Base-by-base conservation (phyloP, 1,140 invertebrate species). In the Conopomorpha cramerella region DNA sequence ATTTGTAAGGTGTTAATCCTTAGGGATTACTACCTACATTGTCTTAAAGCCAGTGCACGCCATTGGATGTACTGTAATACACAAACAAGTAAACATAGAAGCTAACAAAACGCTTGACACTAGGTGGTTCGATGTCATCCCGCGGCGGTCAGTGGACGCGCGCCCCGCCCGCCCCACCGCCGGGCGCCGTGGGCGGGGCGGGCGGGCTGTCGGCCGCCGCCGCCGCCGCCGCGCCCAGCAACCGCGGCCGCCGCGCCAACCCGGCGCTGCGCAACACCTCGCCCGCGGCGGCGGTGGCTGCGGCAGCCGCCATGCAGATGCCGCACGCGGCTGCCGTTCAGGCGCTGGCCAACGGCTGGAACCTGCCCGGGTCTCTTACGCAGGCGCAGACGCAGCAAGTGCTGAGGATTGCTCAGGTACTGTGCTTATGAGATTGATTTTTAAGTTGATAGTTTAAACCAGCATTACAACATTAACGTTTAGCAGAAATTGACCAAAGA, bases 381-480 rank as follows among this genome's bases (percentile, higher is more conserved):
- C 66, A 63, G 36, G 63, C 61, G 19, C 72, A 77, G 46, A 70
- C 70, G 26, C 67, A 76, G 38, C 76, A 77, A 47, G 76, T 78
- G 34, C 54, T 70, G 7, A 47, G 72, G 51, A 53, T 77, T 3
- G 73, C 73, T 1, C 73, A 73, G 71, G 74, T 76, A n/a, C n/a
- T n/a, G n/a, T n/a, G n/a, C n/a, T n/a, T n/a, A n/a, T n/a, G n/a
- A n/a, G n/a, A n/a, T n/a, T n/a, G n/a, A n/a, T n/a, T n/a, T n/a
- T n/a, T n/a, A n/a, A n/a, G n/a, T n/a, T n/a, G n/a, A n/a, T n/a
- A n/a, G n/a, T n/a, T n/a, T n/a, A n/a, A n/a, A n/a, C n/a, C n/a
- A n/a, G n/a, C n/a, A n/a, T n/a, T n/a, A n/a, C n/a, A n/a, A n/a
- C n/a, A n/a, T n/a, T n/a, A n/a, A n/a, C n/a, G n/a, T n/a, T n/a